These are phyloP conservation scores for Octonoba sinensis DNA, from an alignment of 2,888 invertebrate genomes.

Conservation along the genomic window DNA sequence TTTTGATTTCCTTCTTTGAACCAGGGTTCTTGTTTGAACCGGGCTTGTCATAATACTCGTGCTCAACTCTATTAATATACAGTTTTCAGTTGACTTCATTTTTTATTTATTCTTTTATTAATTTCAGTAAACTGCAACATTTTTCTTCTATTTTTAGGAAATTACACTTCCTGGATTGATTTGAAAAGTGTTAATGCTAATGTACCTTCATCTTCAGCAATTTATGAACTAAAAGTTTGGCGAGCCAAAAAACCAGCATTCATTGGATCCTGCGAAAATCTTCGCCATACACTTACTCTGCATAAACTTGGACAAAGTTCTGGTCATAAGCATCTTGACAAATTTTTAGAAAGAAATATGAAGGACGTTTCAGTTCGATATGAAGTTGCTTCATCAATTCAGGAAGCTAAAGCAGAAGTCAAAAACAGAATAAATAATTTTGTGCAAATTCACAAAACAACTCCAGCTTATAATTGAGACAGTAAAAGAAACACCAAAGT, in stretches of 20 bases:
- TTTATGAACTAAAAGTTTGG: slow-evolving; percentile 50
- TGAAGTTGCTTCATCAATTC: slow-evolving; percentile 11
- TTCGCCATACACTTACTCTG: slow-evolving; percentile 43
- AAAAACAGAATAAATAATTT: slow-evolving; percentile 27
- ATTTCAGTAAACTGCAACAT: not conserved
- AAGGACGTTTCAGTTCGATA: slow-evolving; percentile 35
- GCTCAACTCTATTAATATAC: too few species aligned
- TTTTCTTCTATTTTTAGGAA: slow-evolving; percentile 5
- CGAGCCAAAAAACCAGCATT: slow-evolving; percentile 49
- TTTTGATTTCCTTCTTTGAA: too few species aligned
- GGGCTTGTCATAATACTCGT: too few species aligned
- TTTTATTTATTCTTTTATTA: not conserved
- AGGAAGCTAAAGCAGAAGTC: slow-evolving; percentile 27
- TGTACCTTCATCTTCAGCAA: slow-evolving; percentile 21
- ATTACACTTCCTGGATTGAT: slow-evolving; percentile 35
- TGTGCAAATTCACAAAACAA: slow-evolving; percentile 21
- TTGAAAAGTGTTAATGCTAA: slow-evolving; percentile 20
- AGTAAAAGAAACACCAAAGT: too few species aligned
- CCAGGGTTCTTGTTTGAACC: too few species aligned
- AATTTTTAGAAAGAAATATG: slow-evolving; percentile 41
- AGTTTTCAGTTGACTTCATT: not conserved
- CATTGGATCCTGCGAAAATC: slow-evolving; percentile 36
- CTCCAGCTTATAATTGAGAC: slow-evolving; percentile 44
- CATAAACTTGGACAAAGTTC: slow-evolving; percentile 29
- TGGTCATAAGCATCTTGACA: slow-evolving; percentile 52